Evolutionary conservation across 2,888 invertebrate genomes (phyloP).

Genomic region (Cremastinae sp.): DNA sequence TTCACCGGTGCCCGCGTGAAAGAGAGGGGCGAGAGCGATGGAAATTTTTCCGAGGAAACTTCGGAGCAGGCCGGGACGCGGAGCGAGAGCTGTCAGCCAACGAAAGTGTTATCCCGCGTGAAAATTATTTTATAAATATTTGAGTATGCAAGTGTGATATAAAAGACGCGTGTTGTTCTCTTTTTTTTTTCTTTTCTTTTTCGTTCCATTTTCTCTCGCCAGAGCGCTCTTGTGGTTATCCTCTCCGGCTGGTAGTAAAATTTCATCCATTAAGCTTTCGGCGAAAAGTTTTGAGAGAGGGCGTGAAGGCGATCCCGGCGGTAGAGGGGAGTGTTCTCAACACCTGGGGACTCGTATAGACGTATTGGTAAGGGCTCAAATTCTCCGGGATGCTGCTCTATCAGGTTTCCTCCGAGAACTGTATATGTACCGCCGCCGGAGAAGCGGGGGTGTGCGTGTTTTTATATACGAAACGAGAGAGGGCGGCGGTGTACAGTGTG

Average conservation of each 20-base stretch:
- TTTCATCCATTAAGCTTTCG: constrained; percentile 66
- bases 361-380: constrained; percentile 62
- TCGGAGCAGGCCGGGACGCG: no score
- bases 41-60: no score
- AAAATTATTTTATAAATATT: no score
- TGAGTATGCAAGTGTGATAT: no score
- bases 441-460: constrained; percentile 6
- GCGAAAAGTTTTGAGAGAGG: constrained; percentile 54
- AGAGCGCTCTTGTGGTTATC: constrained; percentile 31
- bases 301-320: constrained; percentile 49
- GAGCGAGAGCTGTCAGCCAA: no score
- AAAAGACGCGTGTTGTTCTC: background rate
- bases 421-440: constrained; percentile 12
- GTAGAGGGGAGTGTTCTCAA: constrained; percentile 54
- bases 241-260: constrained; percentile 69
- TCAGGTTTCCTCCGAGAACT: constrained; percentile 54
- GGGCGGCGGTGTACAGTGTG: constrained; percentile 1
- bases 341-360: constrained; percentile 64
- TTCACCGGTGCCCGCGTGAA: no score
- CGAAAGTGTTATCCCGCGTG: no score
- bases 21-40: no score
- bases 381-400: constrained; percentile 62
- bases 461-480: constrained; percentile 38
- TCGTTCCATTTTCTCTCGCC: background rate
- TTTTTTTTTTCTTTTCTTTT: background rate